These are phyloP conservation scores for Pelobates cultripes DNA, from an alignment of 2,797 vertebrate genomes.

Conservation along the genomic window DNA sequence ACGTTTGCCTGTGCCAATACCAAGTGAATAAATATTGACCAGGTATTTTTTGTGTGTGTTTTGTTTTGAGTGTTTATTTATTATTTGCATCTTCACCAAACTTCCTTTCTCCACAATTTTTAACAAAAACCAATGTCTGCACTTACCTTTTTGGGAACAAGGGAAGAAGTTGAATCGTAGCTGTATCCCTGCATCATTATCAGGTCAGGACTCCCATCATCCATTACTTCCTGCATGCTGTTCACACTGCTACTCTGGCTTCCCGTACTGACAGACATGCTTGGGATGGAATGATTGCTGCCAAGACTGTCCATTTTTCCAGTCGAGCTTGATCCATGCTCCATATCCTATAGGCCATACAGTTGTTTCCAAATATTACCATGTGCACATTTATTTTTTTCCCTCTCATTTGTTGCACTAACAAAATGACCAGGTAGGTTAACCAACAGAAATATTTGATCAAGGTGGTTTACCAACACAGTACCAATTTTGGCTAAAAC, in stretches of 20 bases:
- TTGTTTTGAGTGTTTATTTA: too few species aligned
- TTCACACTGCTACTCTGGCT: conserved; percentile 98
- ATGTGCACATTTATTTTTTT: background rate
- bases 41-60: too few species aligned
- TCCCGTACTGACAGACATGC: conserved; percentile 93
- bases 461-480: too few species aligned
- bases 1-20: too few species aligned
- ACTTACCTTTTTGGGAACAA: conserved; percentile 88
- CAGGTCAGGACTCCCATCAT: conserved; percentile 89
- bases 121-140: background rate
- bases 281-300: conserved; percentile 97
- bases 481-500: too few species aligned
- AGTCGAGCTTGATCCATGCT: conserved; percentile 82
- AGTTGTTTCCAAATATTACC: conserved; percentile 21
- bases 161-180: conserved; percentile 79
- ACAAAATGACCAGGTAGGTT: too few species aligned
- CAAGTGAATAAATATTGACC: too few species aligned
- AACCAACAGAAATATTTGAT: too few species aligned
- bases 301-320: conserved; percentile 96
- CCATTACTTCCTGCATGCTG: conserved; percentile 96
- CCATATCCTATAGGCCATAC: conserved; percentile 82
- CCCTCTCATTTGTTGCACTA: too few species aligned
- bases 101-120: background rate
- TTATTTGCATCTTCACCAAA: too few species aligned
- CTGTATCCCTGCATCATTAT: conserved; percentile 84